Base-by-base conservation (phyloP, 2,888 invertebrate genomes). In the Aphodius granarius region DNA sequence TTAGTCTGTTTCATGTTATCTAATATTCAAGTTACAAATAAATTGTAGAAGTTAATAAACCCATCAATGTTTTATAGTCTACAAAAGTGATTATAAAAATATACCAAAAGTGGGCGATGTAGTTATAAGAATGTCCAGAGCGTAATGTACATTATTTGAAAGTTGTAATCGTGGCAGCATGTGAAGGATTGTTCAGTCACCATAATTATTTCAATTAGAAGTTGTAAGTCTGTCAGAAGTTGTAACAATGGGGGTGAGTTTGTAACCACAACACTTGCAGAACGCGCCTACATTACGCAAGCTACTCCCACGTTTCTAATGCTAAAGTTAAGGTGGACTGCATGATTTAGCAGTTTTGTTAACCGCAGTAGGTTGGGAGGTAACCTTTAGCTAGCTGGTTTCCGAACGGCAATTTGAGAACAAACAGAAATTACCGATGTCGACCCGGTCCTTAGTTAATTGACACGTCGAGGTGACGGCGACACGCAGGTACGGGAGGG, bases 381-480 rank as follows among this genome's bases (percentile, higher is more conserved):
- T 3, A 3, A 6, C 43, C 43, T 43, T 43, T 43, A 43, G 43
- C 43, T 43, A 43, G 43, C 43, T 13, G 1, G 43, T 43, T 76
- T 77, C 74, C 74, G 75, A 72, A 75, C 77, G 79, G 79, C 79
- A 80, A 80, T 80, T 81, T 78, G 77, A 80, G 79, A 80, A 80
- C 78, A 80, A 80, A 81, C 79, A 79, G 78, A 72, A 80, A 80
- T 80, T 80, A 80, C 73, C 77, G 77, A 76, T 77, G 77, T 75
- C 78, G 76, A 75, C 77, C 43, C 43, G 77, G 77, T 75, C 75
- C 78, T 77, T 22, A 62, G 78, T 78, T 81, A 78, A 81, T 80
- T 80, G 80, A 79, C 79, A 77, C 74, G 77, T 73, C 74, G 70
- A 70, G 77, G 77, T 70, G 74, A 66, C 66, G 23, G 65, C 43